phyloP scores from a whole-genome alignment of 2,888 invertebrate species.

The Heliconius hortense region DNA sequence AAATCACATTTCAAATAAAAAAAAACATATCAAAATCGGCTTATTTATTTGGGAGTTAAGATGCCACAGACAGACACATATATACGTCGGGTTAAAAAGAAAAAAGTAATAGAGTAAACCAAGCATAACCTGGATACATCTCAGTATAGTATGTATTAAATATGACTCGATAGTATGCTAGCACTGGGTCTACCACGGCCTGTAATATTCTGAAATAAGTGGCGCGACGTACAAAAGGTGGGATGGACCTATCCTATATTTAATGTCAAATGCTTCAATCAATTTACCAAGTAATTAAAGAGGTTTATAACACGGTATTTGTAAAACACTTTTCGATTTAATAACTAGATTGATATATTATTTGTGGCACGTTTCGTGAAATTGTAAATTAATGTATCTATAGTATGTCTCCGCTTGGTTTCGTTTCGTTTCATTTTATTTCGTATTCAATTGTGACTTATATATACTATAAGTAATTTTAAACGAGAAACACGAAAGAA shows the following conservation, averaged over 20 bases:
- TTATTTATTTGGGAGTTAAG: neutral
- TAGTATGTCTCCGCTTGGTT: neutral
- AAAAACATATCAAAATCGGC: neutral
- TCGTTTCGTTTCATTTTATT: neutral
- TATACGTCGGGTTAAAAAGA: neutral
- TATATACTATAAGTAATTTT: too few relatives aligned
- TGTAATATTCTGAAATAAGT: constrained; percentile 36
- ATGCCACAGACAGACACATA: neutral
- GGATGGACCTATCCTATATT: constrained; percentile 31
- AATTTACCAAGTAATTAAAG: constrained; percentile 41
- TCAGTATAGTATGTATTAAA: constrained; percentile 5
- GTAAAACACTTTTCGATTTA: constrained; percentile 14
- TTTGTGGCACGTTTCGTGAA: neutral
- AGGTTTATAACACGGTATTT: constrained; percentile 35
- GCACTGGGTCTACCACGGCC: neutral
- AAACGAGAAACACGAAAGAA: too few relatives aligned
- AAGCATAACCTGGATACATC: neutral
- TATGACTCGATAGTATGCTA: constrained; percentile 7
- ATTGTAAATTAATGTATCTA: neutral
- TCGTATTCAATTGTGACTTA: too few relatives aligned
- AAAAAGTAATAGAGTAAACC: neutral
- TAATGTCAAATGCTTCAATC: constrained; percentile 42
- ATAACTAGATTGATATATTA: constrained; percentile 3
- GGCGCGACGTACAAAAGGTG: constrained; percentile 35
- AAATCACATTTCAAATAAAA: neutral